Evolutionary conservation across 2,888 invertebrate species (phyloP).

Genomic region (Steinernema carpocapsae): DNA sequence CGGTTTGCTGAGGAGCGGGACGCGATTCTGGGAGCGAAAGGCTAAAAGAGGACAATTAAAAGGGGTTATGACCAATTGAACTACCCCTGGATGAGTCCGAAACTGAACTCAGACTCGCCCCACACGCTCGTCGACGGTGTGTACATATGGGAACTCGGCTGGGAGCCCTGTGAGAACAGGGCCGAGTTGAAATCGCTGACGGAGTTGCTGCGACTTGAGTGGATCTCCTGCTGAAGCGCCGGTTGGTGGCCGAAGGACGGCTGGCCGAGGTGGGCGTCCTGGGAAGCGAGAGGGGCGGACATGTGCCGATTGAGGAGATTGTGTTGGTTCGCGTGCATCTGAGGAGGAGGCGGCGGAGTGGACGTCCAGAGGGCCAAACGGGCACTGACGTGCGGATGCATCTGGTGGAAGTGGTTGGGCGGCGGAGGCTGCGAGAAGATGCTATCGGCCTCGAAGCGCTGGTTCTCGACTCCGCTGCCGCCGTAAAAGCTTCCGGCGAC

Average conservation of each 20-base stretch:
- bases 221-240: constrained; percentile 36
- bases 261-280: constrained; percentile 28
- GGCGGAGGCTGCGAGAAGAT: constrained; percentile 27
- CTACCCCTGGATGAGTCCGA: constrained; percentile 47
- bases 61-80: too few relatives aligned
- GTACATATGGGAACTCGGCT: constrained; percentile 44
- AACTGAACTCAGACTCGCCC: constrained; percentile 57
- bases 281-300: constrained; percentile 42
- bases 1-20: neutral
- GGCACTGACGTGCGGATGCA: constrained; percentile 10
- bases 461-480: constrained; percentile 5
- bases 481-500: constrained; percentile 32
- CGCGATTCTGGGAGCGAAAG: neutral
- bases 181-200: constrained; percentile 31
- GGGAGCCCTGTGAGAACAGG: neutral
- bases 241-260: constrained; percentile 38
- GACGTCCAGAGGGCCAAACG: constrained; percentile 38
- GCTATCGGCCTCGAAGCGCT: constrained; percentile 10
- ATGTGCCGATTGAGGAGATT: constrained; percentile 38
- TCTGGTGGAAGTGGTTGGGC: neutral
- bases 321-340: constrained; percentile 44
- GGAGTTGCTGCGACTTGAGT: constrained; percentile 2
- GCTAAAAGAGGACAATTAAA: neutral
- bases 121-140: constrained; percentile 61
- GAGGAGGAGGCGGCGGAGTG: constrained; percentile 40